Conservation (phyloP, 2,113 vertebrate species). For the Phalacrocorax pelagicus region DNA sequence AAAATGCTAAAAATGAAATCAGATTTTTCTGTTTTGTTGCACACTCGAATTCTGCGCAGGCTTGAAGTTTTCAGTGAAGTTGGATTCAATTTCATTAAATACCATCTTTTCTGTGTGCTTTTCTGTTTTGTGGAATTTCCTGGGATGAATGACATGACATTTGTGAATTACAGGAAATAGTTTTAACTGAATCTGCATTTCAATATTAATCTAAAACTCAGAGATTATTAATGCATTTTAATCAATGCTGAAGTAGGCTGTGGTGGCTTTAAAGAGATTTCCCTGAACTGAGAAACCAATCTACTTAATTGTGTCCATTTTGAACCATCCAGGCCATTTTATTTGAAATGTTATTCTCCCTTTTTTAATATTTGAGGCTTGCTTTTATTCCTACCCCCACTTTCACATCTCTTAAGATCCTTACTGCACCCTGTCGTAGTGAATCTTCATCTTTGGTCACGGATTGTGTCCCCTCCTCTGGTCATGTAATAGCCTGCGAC, state of each 20-base stretch:
- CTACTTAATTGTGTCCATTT: neutral
- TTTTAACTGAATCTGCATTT: neutral
- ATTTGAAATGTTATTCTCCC: neutral
- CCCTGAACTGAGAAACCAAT: neutral
- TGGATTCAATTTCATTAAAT: neutral
- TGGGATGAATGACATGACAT: neutral
- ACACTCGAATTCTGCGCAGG: neutral
- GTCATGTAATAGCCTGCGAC: no score
- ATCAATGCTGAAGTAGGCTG: neutral
- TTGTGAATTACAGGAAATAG: neutral
- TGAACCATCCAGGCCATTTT: neutral
- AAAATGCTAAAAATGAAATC: neutral
- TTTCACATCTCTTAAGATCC: neutral
- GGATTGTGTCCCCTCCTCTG: neutral
- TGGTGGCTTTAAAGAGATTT: neutral
- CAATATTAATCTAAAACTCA: neutral
- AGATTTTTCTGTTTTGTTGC: neutral
- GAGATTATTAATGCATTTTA: neutral
- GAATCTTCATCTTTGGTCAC: neutral
- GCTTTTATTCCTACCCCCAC: neutral
- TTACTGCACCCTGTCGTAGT: neutral
- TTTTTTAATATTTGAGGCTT: neutral
- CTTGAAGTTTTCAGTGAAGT: neutral
- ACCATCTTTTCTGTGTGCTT: neutral
- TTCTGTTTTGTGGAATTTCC: neutral